Percentiles rank a stretch among this genome's conserved stretches.
These are phyloP conservation scores for Tragelaphus eurycerus DNA, from an alignment of 2,797 vertebrate species.

Conservation along the genomic window DNA sequence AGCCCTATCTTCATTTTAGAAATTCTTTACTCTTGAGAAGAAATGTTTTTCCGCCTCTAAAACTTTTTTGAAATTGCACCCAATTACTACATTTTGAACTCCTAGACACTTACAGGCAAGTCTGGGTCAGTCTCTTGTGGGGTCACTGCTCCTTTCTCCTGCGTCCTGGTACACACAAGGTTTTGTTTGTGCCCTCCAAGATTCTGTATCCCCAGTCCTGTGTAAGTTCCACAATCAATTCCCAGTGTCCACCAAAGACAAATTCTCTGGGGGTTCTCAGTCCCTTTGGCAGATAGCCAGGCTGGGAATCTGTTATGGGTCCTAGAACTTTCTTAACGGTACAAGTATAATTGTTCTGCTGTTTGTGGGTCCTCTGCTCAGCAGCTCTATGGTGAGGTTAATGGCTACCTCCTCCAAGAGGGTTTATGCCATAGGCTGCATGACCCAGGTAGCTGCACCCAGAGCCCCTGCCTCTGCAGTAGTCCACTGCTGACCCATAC, in stretches of 20 bases:
- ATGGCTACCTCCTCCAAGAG: not conserved
- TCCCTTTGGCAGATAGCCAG: not conserved
- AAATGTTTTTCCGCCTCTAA: not conserved
- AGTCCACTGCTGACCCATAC: not conserved
- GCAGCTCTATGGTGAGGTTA: fast-evolving
- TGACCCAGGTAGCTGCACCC: not conserved
- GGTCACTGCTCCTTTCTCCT: not conserved
- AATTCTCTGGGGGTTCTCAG: not conserved
- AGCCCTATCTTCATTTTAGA: not conserved
- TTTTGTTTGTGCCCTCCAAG: not conserved
- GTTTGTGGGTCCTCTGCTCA: not conserved
- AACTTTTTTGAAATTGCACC: not conserved
- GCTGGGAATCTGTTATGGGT: not conserved
- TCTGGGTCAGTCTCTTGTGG: not conserved
- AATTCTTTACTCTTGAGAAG: not conserved
- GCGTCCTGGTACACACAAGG: fast-evolving
- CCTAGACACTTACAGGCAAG: not conserved
- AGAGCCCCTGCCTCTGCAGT: not conserved
- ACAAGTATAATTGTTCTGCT: not conserved
- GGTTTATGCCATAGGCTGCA: not conserved
- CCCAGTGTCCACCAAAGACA: not conserved
- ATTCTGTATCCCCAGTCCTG: not conserved
- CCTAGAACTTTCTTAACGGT: not conserved
- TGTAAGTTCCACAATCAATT: not conserved
- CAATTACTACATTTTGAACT: not conserved